These are phyloP conservation scores for Cydia amplana DNA, from an alignment of 1,140 invertebrate genomes.

Conservation along the genomic window DNA sequence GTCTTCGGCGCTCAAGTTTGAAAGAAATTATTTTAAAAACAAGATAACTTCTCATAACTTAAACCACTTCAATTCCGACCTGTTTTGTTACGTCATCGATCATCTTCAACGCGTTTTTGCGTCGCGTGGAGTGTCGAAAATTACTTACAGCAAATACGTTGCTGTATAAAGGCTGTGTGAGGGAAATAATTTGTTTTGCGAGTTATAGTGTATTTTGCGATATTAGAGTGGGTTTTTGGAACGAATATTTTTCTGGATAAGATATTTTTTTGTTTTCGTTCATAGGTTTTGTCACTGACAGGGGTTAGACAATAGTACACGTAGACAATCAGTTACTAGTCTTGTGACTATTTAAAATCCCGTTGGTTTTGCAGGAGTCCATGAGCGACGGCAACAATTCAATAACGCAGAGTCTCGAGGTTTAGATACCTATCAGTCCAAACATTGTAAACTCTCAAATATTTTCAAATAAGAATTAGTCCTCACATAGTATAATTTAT, in stretches of 20 bases:
- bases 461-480: too few species aligned
- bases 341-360: too few species aligned
- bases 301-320: too few species aligned
- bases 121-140: constrained; percentile 58
- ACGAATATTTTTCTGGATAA: neutral
- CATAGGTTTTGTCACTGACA: too few species aligned
- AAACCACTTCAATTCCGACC: constrained; percentile 32
- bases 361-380: too few species aligned
- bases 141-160: constrained; percentile 51
- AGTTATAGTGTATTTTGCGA: neutral
- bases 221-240: neutral
- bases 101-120: constrained; percentile 62
- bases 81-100: constrained; percentile 68
- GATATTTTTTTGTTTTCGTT: too few species aligned
- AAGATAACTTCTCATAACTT: constrained; percentile 37
- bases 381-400: too few species aligned
- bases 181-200: constrained; percentile 19
- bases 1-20: neutral
- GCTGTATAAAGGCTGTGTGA: neutral
- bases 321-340: too few species aligned
- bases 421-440: too few species aligned
- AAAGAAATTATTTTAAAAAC: constrained; percentile 23
- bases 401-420: too few species aligned
- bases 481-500: too few species aligned
- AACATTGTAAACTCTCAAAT: too few species aligned